Percentiles rank a stretch among this genome's conserved stretches.
Evolutionary conservation across 35 echinoderm and acorn worm genomes (phyloP).

Genomic region (Apostichopus japonicus): DNA sequence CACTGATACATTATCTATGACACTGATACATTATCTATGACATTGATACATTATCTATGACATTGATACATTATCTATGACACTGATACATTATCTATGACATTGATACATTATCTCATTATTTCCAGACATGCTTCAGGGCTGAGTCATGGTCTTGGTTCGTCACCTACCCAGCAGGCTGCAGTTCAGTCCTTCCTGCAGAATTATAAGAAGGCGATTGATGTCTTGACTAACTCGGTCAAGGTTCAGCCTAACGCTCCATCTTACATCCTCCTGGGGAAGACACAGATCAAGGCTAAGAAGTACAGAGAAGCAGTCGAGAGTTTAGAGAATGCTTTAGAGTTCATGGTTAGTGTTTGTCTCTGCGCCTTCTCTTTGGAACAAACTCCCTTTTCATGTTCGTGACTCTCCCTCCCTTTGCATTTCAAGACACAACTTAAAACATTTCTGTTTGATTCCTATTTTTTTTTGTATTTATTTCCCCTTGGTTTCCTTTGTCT

Average conservation of each 20-base stretch:
- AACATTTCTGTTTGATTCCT: no score
- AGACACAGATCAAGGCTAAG: constrained; percentile 99
- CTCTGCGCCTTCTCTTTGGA: no score
- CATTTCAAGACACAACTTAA: no score
- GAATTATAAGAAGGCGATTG: constrained; percentile 92
- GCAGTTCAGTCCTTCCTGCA: constrained; percentile 97
- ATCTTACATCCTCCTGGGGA: constrained; percentile 93
- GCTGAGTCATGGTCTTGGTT: constrained; percentile 89
- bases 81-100: no score
- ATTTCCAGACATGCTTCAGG: constrained; percentile 88
- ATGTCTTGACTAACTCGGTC: constrained; percentile 69
- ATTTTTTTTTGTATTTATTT: no score
- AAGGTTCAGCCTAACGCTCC: constrained; percentile 85
- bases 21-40: no score
- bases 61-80: no score
- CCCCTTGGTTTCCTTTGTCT: no score
- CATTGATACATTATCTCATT: neutral
- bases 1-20: no score
- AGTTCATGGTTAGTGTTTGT: constrained; percentile 78
- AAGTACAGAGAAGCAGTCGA: constrained; percentile 78
- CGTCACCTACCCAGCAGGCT: constrained; percentile 93
- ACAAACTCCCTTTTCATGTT: no score
- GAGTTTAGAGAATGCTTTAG: constrained; percentile 93
- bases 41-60: no score
- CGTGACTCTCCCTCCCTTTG: no score